Evolutionary conservation across 2,113 vertebrate genomes (phyloP).

Genomic region (Ctenodactylus gundi): DNA sequence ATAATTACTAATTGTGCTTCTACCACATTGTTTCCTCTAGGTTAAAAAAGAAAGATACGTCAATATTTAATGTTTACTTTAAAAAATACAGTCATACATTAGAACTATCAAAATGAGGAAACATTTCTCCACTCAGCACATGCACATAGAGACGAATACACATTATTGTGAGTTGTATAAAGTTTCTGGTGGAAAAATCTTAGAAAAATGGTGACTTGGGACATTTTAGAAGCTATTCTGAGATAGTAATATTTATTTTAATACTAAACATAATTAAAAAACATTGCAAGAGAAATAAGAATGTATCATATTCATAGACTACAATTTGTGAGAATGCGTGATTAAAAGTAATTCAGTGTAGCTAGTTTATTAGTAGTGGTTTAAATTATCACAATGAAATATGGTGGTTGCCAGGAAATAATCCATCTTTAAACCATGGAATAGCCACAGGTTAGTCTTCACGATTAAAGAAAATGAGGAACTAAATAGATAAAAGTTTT

Average conservation of each 20-base stretch:
- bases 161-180: too few species aligned
- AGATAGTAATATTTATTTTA: neutral
- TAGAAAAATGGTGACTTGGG: fast-evolving
- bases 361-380: neutral
- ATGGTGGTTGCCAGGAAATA: neutral
- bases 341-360: neutral
- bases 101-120: neutral
- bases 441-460: neutral
- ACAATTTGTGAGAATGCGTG: neutral
- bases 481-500: neutral
- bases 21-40: neutral
- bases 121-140: neutral
- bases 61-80: too few species aligned
- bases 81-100: too few species aligned
- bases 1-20: neutral
- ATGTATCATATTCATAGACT: neutral
- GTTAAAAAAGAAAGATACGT: neutral
- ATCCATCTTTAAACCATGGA: neutral
- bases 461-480: neutral
- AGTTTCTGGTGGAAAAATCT: neutral
- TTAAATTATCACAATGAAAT: neutral
- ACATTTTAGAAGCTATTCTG: neutral
- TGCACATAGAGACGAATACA: neutral
- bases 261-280: neutral
- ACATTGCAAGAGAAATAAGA: neutral